These are phyloP conservation scores for Neostethus bicornis DNA, from an alignment of 2,797 vertebrate genomes.

Conservation along the genomic window DNA sequence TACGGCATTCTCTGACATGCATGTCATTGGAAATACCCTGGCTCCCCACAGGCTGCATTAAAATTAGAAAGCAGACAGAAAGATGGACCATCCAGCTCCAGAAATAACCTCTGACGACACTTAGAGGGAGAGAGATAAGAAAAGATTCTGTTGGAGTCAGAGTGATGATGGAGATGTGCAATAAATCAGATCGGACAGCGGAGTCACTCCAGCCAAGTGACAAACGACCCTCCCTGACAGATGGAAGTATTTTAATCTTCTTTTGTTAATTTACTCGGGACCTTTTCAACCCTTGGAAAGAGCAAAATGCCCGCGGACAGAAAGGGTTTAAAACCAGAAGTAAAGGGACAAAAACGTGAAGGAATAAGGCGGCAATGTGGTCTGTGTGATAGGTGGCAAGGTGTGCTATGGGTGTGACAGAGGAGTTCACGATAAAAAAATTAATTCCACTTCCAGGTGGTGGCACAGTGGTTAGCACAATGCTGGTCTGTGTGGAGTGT, in stretches of 20 bases:
- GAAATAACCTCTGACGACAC: slow-evolving; percentile 69
- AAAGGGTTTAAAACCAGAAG: slow-evolving; percentile 21
- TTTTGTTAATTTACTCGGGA: slow-evolving; percentile 60
- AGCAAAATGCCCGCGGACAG: slow-evolving; percentile 12
- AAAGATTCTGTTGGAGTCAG: slow-evolving; percentile 62
- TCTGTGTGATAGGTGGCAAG: slow-evolving; percentile 28
- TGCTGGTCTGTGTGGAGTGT: no score
- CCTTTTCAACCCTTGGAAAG: slow-evolving; percentile 22
- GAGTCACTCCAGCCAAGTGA: slow-evolving; percentile 63
- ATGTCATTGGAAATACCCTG: slow-evolving; percentile 49
- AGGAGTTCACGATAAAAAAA: no score
- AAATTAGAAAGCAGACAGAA: slow-evolving; percentile 71
- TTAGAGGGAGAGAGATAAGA: slow-evolving; percentile 26
- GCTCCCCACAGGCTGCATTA: slow-evolving; percentile 58
- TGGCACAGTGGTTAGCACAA: no score
- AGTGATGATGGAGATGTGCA: slow-evolving; percentile 60
- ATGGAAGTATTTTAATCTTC: slow-evolving; percentile 62
- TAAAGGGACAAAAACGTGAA: slow-evolving; percentile 40
- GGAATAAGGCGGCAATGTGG: slow-evolving; percentile 36
- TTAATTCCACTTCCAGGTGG: no score
- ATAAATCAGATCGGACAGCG: slow-evolving; percentile 70
- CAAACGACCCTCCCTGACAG: slow-evolving; percentile 55
- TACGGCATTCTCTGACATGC: slow-evolving; percentile 52
- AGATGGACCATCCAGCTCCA: slow-evolving; percentile 55
- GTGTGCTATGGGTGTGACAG: no score